phyloP scores from a whole-genome alignment of 37 sponge, comb jelly and placozoan species.

The Mnemiopsis leidyi region DNA sequence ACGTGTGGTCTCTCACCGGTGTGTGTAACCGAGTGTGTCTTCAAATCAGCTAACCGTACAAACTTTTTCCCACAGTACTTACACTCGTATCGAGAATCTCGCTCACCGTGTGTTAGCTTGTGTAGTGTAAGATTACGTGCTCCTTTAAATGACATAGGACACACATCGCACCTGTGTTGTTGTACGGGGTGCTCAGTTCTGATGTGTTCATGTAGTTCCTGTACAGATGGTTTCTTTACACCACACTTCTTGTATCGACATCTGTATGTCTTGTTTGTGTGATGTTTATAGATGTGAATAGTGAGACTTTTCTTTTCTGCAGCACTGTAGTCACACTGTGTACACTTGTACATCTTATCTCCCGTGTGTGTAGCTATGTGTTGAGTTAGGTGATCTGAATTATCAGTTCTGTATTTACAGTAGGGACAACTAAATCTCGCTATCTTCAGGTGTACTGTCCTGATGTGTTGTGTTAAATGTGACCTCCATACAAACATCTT shows the following conservation, averaged over 20 bases:
- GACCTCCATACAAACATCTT: background rate
- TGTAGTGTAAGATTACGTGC: background rate
- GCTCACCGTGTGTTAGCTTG: background rate
- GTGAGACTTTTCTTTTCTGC: background rate
- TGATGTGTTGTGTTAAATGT: background rate
- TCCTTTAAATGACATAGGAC: background rate
- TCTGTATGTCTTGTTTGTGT: background rate
- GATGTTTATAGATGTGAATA: background rate
- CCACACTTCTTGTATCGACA: background rate
- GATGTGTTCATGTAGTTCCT: constrained; percentile 8
- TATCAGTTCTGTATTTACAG: background rate
- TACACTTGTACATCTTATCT: constrained; percentile 5
- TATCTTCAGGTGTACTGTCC: background rate
- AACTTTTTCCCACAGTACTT: background rate
- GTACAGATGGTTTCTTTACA: background rate
- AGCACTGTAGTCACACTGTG: constrained; percentile 19
- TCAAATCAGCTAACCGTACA: background rate
- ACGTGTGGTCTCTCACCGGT: background rate
- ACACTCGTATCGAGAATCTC: background rate
- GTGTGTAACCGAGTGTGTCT: background rate
- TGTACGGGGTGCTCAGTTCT: background rate
- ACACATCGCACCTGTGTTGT: background rate
- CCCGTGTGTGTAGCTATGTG: background rate
- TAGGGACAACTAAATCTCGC: background rate
- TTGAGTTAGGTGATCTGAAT: background rate